phyloP scores from a whole-genome alignment of 2,113 vertebrate species.

The Myotis yumanensis region DNA sequence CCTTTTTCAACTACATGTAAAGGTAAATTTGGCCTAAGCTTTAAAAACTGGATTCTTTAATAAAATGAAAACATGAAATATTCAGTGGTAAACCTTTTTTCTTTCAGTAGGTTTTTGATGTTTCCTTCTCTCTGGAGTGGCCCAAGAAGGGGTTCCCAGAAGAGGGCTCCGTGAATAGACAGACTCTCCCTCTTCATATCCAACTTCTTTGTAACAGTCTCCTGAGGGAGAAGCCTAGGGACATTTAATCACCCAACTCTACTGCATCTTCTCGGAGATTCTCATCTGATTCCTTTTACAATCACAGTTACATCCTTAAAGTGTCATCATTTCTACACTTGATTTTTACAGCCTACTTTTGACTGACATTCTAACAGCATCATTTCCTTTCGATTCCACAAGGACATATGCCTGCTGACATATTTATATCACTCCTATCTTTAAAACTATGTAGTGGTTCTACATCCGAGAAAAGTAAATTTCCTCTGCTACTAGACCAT shows the following conservation, averaged over 20 bases:
- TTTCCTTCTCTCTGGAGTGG: not conserved
- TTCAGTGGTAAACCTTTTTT: not conserved
- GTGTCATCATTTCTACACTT: conserved; percentile 15
- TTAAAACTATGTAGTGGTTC: not conserved
- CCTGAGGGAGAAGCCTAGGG: not conserved
- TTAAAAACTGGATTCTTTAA: conserved; percentile 16
- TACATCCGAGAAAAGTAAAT: not conserved
- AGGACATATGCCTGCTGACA: not conserved
- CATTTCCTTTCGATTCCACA: not conserved
- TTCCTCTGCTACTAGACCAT: not conserved
- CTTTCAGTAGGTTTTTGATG: not conserved
- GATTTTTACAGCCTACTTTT: not conserved
- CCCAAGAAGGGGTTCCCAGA: not conserved
- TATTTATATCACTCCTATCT: not conserved
- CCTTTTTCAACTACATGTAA: not conserved
- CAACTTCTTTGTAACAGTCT: not conserved
- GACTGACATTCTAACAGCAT: not conserved
- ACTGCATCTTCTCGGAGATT: not conserved
- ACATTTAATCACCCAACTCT: not conserved
- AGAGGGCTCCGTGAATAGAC: not conserved
- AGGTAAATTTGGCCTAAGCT: not conserved
- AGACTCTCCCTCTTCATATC: not conserved
- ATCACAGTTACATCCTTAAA: not conserved
- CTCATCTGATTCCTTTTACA: not conserved
- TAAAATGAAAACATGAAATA: conserved; percentile 34